Base-by-base conservation (phyloP, 1,140 invertebrate genomes). In the Laupala kohalensis region DNA sequence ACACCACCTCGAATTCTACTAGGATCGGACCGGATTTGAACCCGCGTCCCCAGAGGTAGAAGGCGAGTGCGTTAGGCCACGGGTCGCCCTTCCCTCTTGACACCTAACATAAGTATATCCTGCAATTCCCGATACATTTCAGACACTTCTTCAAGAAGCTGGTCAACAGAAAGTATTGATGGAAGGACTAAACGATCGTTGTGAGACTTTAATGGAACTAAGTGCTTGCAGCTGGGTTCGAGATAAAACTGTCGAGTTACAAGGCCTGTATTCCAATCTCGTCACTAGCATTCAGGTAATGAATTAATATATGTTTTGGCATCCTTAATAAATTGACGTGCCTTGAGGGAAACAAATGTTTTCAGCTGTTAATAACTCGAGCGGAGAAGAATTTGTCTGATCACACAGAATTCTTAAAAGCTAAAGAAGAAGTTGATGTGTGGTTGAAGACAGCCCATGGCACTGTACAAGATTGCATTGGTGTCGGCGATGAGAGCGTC, bases 381-480 rank as follows among this genome's bases (percentile, higher is more conserved):
- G 88, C 93, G 3, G 92, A 96, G 77, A 95, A 95, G 81, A 94
- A 92, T 79, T 79, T 95, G 0, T 90, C 90, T 1, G 93, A 95
- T 79, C 92, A 95, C 73, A 94, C 92, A 0, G 92, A 95, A 77
- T 96, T 95, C 79, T 81, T 92, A 1, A 92, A 92, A 76, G 91
- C 91, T 5, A 93, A 92, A 77, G 86, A 90, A 74, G 90, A 93
- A 76, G 83, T 94, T 74, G 88, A 93, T 72, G 84, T 86, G 30
- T 96, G 94, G 94, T 81, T 95, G 24, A 84, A 88, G 65, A 86
- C 88, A 63, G 89, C 90, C 23, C 88, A 92, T 74, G 87, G 88
- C 23, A 89, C 89, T 4, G 86, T 96, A 5, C 88, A 93, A 77
- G 90, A 92, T 75, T 95, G 92, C 73, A 84, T 88, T 75, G 91